A percentile compares a stretch with the other conserved stretches of the same genome.
Evolutionary conservation across 1,140 invertebrate genomes (phyloP).

Genomic region (Gonioctena quinquepunctata): DNA sequence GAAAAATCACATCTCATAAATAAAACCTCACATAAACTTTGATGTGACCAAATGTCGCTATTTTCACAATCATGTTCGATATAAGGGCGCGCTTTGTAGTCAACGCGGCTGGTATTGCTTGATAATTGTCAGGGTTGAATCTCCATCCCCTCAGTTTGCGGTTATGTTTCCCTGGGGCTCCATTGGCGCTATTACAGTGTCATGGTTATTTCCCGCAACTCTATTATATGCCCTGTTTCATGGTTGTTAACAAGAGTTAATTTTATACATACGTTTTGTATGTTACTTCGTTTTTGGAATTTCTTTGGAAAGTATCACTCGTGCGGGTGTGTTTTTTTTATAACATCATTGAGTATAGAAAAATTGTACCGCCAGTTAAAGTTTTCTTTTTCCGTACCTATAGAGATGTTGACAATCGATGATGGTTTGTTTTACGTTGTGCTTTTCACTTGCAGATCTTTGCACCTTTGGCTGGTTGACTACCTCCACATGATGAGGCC

Average conservation of each 20-base stretch:
- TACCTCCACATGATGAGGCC: too few relatives aligned
- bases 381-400: too few relatives aligned
- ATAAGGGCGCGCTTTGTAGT: not conserved
- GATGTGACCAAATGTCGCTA: slow-evolving; percentile 5
- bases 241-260: not conserved
- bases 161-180: slow-evolving; percentile 49
- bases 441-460: too few relatives aligned
- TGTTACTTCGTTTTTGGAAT: not conserved
- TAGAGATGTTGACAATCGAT: too few relatives aligned
- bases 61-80: not conserved
- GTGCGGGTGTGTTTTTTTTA: too few relatives aligned
- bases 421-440: too few relatives aligned
- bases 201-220: slow-evolving; percentile 20
- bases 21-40: not conserved
- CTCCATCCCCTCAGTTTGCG: slow-evolving; percentile 44
- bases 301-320: too few relatives aligned
- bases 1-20: not conserved
- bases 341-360: too few relatives aligned
- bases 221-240: not conserved
- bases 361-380: too few relatives aligned
- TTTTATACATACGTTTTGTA: slow-evolving; percentile 19
- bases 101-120: slow-evolving; percentile 37
- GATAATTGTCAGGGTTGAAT: slow-evolving; percentile 46
- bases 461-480: too few relatives aligned
- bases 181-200: slow-evolving; percentile 51